phyloP scores from a whole-genome alignment of 1,140 invertebrate species.

The Camponotus vicinus region DNA sequence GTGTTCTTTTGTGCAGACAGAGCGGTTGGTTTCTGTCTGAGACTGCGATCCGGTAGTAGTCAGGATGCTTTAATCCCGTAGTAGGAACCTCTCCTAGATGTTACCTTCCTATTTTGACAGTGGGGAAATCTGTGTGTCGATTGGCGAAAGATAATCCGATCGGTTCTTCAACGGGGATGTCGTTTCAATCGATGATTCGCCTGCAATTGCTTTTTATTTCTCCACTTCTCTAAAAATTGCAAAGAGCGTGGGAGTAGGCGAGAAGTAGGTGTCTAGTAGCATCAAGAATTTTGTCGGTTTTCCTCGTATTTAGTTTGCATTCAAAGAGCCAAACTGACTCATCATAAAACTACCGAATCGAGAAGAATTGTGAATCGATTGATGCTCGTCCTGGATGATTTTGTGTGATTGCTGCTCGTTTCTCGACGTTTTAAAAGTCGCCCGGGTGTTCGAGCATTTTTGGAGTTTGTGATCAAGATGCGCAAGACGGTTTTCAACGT shows the following conservation, averaged over 20 bases:
- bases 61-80: background rate
- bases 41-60: background rate
- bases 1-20: constrained; percentile 1
- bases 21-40: background rate
- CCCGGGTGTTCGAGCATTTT: background rate
- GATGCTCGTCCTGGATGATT: background rate
- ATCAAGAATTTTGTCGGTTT: constrained; percentile 10
- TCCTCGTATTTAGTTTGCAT: background rate
- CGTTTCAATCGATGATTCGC: background rate
- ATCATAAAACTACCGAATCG: background rate
- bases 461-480: constrained; percentile 13
- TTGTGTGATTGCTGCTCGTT: background rate
- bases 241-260: constrained; percentile 1
- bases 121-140: constrained; percentile 26
- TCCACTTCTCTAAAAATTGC: background rate
- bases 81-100: constrained; percentile 4
- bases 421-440: background rate
- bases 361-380: background rate
- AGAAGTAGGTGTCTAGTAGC: constrained; percentile 8
- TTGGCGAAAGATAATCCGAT: background rate
- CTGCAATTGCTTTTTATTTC: background rate
- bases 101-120: background rate
- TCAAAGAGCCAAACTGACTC: background rate
- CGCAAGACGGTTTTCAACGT: constrained; percentile 32
- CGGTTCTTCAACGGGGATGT: background rate